Base-by-base conservation (phyloP, 2,888 invertebrate genomes). In the Pomacea canaliculata region DNA sequence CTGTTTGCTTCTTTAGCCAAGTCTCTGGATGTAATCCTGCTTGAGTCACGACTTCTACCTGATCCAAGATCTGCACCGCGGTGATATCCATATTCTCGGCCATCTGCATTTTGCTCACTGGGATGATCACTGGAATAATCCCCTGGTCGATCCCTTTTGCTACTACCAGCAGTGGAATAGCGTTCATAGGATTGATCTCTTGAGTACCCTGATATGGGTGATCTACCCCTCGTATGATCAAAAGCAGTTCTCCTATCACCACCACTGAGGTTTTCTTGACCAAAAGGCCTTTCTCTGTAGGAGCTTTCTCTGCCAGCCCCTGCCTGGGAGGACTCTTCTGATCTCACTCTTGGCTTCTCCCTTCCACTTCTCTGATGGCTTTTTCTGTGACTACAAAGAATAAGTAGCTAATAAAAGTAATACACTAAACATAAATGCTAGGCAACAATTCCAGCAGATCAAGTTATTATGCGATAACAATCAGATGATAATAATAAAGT, bases 321-420 rank as follows among this genome's bases (percentile, higher is more conserved):
- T 27, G 68, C 1, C 10, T 68, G 48, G 19, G 68, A 9, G 9
- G 19, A 9, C 9, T 46, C 19, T 68, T 68, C 48, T 68, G 13
- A 16, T 23, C 37, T 68, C 19, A 13, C 37, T 5, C 27, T 19
- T 27, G 48, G 51, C 8, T 56, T 56, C 51, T 56, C 51, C 16
- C 51, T 56, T 56, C 51, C 51, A 56, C 51, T 10, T 16, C 51
- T 77, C 16, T 56, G 51, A 56, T 37, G 37, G 37, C 51, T 56
- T 56, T 16, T 56, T 16, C 51, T 71, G n/a, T 77, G 75, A 16
- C 83, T 63, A 7, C 51, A 56, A 16, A 16, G 16, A 56, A 16
- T 56, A 2, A 37, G 37, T 5, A 37, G 37, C 37, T 37, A 5
- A 37, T 37, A 5, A 37, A 37, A 5, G 37, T 5, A 37, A 37